These are phyloP conservation scores for Rhynchotus rufescens DNA, from an alignment of 2,797 vertebrate species.

Conservation along the genomic window DNA sequence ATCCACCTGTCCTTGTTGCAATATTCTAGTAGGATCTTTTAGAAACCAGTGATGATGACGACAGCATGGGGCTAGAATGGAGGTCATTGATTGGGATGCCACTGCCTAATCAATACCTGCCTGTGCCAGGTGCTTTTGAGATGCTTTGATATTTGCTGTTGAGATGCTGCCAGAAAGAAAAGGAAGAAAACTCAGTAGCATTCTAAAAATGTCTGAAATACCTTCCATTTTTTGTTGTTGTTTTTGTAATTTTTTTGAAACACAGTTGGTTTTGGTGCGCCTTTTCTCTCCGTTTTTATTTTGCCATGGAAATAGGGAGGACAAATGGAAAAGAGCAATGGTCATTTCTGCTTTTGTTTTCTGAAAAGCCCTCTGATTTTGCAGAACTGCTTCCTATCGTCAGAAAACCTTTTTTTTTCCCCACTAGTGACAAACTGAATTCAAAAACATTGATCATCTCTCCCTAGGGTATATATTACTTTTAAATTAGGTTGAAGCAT, in stretches of 20 bases:
- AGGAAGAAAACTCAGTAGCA: background rate
- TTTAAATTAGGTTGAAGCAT: background rate
- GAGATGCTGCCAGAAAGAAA: too few species aligned
- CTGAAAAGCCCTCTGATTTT: background rate
- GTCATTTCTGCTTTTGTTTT: background rate
- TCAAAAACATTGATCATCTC: background rate
- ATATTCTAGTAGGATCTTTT: background rate
- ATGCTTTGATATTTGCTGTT: too few species aligned
- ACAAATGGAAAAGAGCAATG: background rate
- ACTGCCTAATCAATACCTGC: accelerated
- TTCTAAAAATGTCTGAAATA: background rate
- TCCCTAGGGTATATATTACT: background rate
- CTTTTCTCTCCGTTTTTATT: background rate
- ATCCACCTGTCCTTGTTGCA: background rate
- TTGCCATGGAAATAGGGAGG: background rate
- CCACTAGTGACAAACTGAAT: background rate
- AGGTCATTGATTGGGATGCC: accelerated
- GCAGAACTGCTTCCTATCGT: background rate
- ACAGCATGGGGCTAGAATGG: background rate
- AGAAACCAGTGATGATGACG: background rate
- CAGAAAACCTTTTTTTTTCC: background rate
- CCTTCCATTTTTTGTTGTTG: background rate
- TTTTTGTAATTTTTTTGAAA: background rate
- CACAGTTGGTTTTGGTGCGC: background rate
- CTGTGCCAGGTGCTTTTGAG: background rate